These are phyloP conservation scores for Diadegma fenestrale DNA, from an alignment of 2,888 invertebrate genomes.

Conservation along the genomic window DNA sequence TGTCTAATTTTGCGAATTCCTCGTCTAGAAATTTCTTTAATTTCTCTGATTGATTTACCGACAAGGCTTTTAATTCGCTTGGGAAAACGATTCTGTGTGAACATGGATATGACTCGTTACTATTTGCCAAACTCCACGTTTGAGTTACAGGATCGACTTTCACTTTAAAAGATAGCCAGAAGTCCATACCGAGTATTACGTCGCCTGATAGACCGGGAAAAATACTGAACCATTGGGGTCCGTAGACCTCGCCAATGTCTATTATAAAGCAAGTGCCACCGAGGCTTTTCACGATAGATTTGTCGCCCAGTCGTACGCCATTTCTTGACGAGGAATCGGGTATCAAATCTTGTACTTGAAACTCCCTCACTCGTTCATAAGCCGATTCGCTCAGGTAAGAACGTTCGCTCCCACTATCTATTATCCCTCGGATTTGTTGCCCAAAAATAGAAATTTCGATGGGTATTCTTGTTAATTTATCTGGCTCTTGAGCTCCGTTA, in stretches of 20 bases:
- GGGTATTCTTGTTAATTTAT: conserved; percentile 24
- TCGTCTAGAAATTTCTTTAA: conserved; percentile 48
- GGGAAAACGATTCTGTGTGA: conserved; percentile 12
- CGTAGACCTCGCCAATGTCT: conserved; percentile 49
- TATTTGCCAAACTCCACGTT: conserved; percentile 55
- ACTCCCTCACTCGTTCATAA: conserved; percentile 16
- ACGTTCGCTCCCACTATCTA: conserved; percentile 49
- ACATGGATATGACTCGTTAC: conserved; percentile 34
- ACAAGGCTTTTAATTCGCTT: conserved; percentile 34
- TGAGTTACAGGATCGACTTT: conserved; percentile 25
- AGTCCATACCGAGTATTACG: conserved; percentile 61
- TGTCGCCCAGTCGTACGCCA: conserved; percentile 45
- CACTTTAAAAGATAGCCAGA: conserved; percentile 57
- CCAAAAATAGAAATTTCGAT: conserved; percentile 51
- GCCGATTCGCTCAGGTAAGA: conserved; percentile 22
- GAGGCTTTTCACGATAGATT: conserved; percentile 16
- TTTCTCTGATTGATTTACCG: conserved; percentile 21
- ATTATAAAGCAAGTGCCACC: conserved; percentile 52
- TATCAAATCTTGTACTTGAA: conserved; percentile 16
- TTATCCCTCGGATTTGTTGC: conserved; percentile 40
- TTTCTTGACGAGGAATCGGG: conserved; percentile 32
- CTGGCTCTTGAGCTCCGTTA: conserved; percentile 49
- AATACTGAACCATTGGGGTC: conserved; percentile 63
- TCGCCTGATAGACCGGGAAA: conserved; percentile 44
- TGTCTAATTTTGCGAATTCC: conserved; percentile 56